Base-by-base conservation (phyloP, 2,888 invertebrate genomes). In the Latheticus oryzae region DNA sequence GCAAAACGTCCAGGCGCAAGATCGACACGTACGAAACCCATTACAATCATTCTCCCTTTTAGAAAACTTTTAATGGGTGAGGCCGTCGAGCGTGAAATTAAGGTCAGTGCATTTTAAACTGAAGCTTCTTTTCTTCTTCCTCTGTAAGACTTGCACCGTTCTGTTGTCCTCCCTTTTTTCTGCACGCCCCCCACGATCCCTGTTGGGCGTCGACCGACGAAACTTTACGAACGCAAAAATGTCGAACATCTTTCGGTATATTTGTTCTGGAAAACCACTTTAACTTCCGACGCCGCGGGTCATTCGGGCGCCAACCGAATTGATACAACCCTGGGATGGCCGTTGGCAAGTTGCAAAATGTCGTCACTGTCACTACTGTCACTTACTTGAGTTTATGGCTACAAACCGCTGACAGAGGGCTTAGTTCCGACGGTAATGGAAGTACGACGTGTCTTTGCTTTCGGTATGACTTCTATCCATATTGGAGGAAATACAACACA, bases 401-500 rank as follows among this genome's bases (percentile, higher is more conserved):
- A 48, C 58, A 67, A 67, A 62, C 64, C 65, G 67, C 66, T 67
- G 67, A 67, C 67, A 61, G 61, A 62, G 62, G 63, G 67, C 65
- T 67, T 66, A 66, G 65, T 66, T 66, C 52, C 62, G 63, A 66
- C 63, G 60, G 66, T 66, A 66, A 67, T 66, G 62, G 64, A 65
- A 62, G 60, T 57, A 60, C 60, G 60, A 67, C 66, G 67, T 66
- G 67, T 58, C 35, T 15, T n/a, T n/a, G n/a, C n/a, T n/a, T n/a
- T n/a, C n/a, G n/a, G 9, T 30, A 17, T 28, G 5, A 24, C 42
- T 24, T 24, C n/a, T n/a, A 12, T n/a, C 11, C 23, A 38, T 11
- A 15, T 38, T 23, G n/a, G 9, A 11, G 35, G 38, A 21, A 8
- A 9, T 9, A 16, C 38, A 23, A n/a, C n/a, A n/a, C n/a, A n/a